A percentile compares a stretch with the other conserved stretches of the same genome.
Conservation (phyloP, 2,113 vertebrate genomes). For the Limanda limanda region DNA sequence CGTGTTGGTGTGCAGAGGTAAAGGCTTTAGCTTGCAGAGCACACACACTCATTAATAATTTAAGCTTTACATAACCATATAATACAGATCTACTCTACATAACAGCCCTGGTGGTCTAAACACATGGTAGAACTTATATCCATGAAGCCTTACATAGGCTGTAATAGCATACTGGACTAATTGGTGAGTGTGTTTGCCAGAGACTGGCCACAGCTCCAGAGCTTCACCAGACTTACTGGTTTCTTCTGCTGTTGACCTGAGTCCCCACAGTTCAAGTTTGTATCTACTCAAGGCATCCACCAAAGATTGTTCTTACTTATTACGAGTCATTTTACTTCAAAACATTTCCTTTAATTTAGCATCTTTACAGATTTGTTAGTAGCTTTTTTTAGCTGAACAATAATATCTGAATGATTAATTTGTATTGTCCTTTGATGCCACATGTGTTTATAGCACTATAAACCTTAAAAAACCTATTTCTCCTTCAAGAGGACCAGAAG, state of each 20-base stretch:
- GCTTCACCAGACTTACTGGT: conserved; percentile 29
- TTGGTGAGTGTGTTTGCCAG: conserved; percentile 35
- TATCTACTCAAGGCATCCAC: not conserved
- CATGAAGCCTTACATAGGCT: conserved; percentile 39
- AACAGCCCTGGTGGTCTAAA: not conserved
- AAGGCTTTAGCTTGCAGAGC: conserved; percentile 29
- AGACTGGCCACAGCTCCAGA: conserved; percentile 22
- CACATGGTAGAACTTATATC: conserved; percentile 43
- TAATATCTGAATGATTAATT: not conserved
- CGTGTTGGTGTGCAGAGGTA: conserved; percentile 16
- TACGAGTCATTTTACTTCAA: conserved; percentile 45
- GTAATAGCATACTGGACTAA: conserved; percentile 48
- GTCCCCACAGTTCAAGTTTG: conserved; percentile 19
- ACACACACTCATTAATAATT: conserved; percentile 33
- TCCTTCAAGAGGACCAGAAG: not conserved
- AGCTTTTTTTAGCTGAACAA: not conserved
- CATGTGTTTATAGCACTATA: conserved; percentile 1
- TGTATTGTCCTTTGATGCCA: not conserved
- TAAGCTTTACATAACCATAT: conserved; percentile 35
- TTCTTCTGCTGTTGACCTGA: conserved; percentile 1
- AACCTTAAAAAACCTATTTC: not conserved
- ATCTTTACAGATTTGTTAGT: conserved; percentile 16
- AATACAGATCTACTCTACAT: not conserved
- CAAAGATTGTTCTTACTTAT: conserved; percentile 1
- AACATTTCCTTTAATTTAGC: conserved; percentile 22